These are phyloP conservation scores for Phasia obesa DNA, from an alignment of 2,888 invertebrate species.

Conservation along the genomic window DNA sequence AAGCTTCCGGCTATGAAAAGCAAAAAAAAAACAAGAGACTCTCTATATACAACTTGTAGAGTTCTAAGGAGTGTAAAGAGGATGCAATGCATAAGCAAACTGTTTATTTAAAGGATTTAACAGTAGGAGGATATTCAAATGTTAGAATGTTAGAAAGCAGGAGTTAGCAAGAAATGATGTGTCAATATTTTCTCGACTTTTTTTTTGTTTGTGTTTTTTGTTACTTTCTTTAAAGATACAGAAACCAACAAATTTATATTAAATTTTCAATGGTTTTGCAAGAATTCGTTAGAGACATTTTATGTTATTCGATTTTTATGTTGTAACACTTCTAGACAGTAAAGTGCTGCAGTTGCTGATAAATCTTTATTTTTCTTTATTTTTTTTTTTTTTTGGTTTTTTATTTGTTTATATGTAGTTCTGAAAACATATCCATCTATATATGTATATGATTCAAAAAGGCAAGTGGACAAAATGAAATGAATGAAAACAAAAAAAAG, in stretches of 20 bases:
- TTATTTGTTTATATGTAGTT: slow-evolving; percentile 11
- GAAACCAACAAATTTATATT: slow-evolving; percentile 25
- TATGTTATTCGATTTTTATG: slow-evolving; percentile 53
- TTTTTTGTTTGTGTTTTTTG: slow-evolving; percentile 7
- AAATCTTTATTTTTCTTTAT: neutral
- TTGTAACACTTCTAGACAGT: slow-evolving; percentile 64
- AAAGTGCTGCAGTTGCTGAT: slow-evolving; percentile 19
- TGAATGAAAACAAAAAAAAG: neutral
- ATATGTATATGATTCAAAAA: slow-evolving; percentile 45
- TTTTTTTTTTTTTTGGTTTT: neutral
- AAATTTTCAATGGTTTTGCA: slow-evolving; percentile 30
- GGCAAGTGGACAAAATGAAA: slow-evolving; percentile 39
- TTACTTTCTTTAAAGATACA: neutral
- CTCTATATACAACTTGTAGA: slow-evolving; percentile 18
- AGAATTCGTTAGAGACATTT: slow-evolving; percentile 13
- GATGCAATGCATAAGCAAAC: slow-evolving; percentile 53
- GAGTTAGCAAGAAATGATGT: slow-evolving; percentile 57
- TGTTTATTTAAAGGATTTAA: slow-evolving; percentile 66
- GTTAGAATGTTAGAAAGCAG: slow-evolving; percentile 10
- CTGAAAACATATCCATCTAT: slow-evolving; percentile 26
- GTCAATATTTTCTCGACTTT: slow-evolving; percentile 64
- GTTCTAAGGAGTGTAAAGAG: neutral
- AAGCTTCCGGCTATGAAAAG: slow-evolving; percentile 67
- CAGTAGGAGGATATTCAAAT: slow-evolving; percentile 22
- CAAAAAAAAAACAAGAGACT: slow-evolving; percentile 8